Conservation (phyloP, 2,113 vertebrate genomes). For the Hystrix brachyura region DNA sequence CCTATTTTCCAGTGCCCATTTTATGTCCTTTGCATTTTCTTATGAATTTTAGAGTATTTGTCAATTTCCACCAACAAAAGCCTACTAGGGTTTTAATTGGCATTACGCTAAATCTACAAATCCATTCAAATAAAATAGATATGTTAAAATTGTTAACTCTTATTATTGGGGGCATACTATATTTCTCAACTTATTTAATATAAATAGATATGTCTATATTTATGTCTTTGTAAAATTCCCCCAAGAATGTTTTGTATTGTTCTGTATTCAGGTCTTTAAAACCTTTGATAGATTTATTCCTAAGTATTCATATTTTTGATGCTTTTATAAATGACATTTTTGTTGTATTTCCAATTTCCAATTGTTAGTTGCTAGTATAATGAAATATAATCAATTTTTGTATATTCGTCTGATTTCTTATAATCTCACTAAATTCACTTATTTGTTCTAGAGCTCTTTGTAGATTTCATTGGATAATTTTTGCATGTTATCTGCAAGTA, state of each 20-base stretch:
- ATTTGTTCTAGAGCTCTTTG: neutral
- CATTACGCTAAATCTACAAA: neutral
- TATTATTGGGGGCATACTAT: accelerated
- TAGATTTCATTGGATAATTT: neutral
- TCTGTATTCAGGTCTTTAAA: neutral
- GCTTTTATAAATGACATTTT: neutral
- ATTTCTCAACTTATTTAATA: neutral
- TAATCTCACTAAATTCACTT: neutral
- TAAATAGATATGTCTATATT: neutral
- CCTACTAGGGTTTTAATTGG: neutral
- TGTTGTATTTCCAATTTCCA: neutral
- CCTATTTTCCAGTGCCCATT: neutral
- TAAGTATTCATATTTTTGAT: neutral
- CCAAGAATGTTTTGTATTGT: neutral
- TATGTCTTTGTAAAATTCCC: neutral
- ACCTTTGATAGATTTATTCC: neutral
- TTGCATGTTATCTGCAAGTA: neutral
- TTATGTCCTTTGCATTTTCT: neutral
- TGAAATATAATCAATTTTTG: neutral
- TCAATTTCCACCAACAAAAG: neutral
- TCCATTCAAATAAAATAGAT: neutral
- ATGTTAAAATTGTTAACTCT: neutral
- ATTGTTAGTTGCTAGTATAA: neutral
- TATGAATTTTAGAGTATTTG: neutral
- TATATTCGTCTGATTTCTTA: neutral